Evolutionary conservation across 2,113 vertebrate species (phyloP).

Genomic region (Neopipo cinnamomea): DNA sequence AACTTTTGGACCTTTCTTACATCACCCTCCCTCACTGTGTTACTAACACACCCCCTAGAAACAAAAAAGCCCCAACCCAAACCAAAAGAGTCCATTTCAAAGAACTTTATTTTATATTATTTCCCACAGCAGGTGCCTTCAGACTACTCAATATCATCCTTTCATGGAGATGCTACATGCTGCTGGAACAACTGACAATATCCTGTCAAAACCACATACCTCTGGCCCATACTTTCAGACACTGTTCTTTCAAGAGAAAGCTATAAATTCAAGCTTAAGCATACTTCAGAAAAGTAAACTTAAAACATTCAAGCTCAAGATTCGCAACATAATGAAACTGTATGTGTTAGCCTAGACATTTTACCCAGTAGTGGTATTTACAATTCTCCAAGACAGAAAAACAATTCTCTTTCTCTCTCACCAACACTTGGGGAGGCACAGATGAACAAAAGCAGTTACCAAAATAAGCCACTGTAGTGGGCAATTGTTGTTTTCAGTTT

Average conservation of each 20-base stretch:
- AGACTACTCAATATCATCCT: not conserved
- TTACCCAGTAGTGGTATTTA: not conserved
- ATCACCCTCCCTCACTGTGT: not conserved
- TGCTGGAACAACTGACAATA: not conserved
- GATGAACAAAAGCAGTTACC: not conserved
- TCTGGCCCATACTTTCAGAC: not conserved
- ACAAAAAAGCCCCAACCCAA: not conserved
- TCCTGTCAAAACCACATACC: not conserved
- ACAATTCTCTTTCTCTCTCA: not conserved
- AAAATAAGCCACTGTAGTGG: not conserved
- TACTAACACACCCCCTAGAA: not conserved
- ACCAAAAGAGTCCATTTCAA: not conserved
- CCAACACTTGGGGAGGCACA: not conserved
- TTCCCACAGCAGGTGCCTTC: not conserved
- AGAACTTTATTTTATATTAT: not conserved
- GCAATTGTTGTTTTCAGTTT: not conserved
- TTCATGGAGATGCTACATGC: not conserved
- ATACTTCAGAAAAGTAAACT: not conserved
- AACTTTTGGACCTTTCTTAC: not conserved
- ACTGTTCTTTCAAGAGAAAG: not conserved
- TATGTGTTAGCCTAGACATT: not conserved
- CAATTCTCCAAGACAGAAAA: not conserved
- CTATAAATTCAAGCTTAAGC: not conserved
- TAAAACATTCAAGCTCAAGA: not conserved
- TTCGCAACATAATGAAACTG: not conserved